Percentiles rank a stretch among this genome's conserved stretches.
Conservation (phyloP, 2,113 vertebrate genomes). For the Scomber japonicus region DNA sequence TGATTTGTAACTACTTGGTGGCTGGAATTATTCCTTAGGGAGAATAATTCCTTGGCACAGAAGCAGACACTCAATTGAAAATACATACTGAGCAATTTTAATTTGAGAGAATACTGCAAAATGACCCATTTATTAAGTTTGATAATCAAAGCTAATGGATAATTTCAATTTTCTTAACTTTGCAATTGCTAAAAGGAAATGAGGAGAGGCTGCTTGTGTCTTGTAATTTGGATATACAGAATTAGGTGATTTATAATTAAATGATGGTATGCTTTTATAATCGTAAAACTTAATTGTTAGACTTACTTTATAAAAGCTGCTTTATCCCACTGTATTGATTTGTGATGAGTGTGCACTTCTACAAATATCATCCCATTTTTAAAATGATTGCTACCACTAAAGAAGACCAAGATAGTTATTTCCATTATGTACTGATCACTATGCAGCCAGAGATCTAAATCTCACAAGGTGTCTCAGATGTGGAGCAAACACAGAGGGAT, state of each 20-base stretch:
- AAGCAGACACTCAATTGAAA: slow-evolving; percentile 68
- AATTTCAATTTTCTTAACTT: slow-evolving; percentile 70
- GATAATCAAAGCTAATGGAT: slow-evolving; percentile 81
- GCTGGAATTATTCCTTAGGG: slow-evolving; percentile 74
- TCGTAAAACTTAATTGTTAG: slow-evolving; percentile 25
- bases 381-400: not conserved
- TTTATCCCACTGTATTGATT: not conserved
- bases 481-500: slow-evolving; percentile 63
- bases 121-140: slow-evolving; percentile 78
- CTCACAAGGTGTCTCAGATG: slow-evolving; percentile 63
- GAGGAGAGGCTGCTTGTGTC: slow-evolving; percentile 44
- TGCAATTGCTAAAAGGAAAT: slow-evolving; percentile 62
- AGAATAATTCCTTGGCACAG: slow-evolving; percentile 75
- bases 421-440: slow-evolving; percentile 36
- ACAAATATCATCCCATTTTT: slow-evolving; percentile 1
- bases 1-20: slow-evolving; percentile 82
- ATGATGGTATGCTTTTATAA: slow-evolving; percentile 44
- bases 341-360: not conserved
- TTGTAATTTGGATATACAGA: slow-evolving; percentile 59
- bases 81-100: slow-evolving; percentile 79
- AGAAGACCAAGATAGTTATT: slow-evolving; percentile 20
- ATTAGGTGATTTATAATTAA: slow-evolving; percentile 62
- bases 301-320: slow-evolving; percentile 23
- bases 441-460: slow-evolving; percentile 62
- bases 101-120: slow-evolving; percentile 79